A percentile compares a stretch with the other conserved stretches of the same genome.
Evolutionary conservation across 2,113 vertebrate genomes (phyloP).

Genomic region (Mesoclemmys tuberculata): DNA sequence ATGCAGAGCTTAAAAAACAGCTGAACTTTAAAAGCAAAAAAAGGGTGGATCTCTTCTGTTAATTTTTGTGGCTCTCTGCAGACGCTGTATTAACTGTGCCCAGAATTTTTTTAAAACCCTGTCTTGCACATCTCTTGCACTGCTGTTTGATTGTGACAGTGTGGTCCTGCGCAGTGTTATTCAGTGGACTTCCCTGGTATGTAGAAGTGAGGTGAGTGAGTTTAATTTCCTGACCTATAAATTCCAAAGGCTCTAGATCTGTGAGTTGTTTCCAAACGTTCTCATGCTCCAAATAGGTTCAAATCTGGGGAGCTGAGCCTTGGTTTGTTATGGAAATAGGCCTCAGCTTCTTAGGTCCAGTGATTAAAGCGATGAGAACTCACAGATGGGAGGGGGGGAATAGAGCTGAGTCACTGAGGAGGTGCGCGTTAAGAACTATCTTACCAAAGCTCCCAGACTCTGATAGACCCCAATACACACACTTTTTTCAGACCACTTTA

Average conservation of each 20-base stretch:
- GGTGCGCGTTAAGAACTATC: too few species aligned
- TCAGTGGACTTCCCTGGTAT: background rate
- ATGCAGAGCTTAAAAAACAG: rapidly evolving
- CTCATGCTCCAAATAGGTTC: background rate
- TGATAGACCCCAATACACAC: too few species aligned
- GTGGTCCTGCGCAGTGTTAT: background rate
- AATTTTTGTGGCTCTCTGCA: background rate
- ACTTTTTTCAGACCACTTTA: too few species aligned
- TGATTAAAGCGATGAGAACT: too few species aligned
- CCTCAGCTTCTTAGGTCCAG: background rate
- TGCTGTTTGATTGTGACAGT: background rate
- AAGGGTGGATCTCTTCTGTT: rapidly evolving
- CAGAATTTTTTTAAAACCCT: background rate
- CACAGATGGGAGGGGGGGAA: too few species aligned
- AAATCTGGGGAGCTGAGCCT: constrained; percentile 45
- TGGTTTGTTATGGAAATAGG: constrained; percentile 12
- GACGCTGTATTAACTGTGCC: rapidly evolving
- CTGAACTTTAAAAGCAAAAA: background rate
- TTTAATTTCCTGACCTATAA: background rate
- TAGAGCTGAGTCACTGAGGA: too few species aligned
- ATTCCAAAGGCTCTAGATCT: background rate
- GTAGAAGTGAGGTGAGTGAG: background rate
- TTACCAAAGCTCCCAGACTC: too few species aligned
- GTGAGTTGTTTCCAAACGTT: background rate
- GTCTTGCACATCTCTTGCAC: background rate